These are phyloP conservation scores for Coptodon rendalli DNA, from an alignment of 2,113 vertebrate species.

Conservation along the genomic window DNA sequence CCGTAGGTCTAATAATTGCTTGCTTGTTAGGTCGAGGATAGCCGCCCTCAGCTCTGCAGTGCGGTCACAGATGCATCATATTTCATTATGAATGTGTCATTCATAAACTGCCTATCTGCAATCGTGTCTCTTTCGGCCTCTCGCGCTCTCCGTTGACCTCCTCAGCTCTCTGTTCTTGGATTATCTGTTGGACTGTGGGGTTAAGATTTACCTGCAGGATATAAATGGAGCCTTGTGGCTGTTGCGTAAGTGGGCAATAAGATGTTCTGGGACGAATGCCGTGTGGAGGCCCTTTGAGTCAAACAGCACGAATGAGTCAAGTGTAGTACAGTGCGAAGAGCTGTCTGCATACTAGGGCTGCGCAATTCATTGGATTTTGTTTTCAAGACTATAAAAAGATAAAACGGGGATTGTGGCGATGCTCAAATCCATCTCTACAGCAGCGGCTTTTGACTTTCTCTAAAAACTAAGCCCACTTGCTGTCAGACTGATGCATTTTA, in stretches of 20 bases:
- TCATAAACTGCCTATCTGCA: conserved; percentile 4
- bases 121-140: neutral
- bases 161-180: conserved; percentile 23
- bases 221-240: conserved; percentile 55
- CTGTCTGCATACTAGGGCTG: neutral
- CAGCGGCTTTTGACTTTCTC: neutral
- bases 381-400: neutral
- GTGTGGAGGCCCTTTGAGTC: neutral
- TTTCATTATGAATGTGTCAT: conserved; percentile 44
- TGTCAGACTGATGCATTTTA: neutral
- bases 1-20: neutral
- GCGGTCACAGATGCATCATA: neutral
- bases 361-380: neutral
- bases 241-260: conserved; percentile 52
- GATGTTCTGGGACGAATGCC: conserved; percentile 45
- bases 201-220: conserved; percentile 57
- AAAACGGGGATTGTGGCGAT: neutral
- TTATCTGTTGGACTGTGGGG: conserved; percentile 43
- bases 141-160: neutral
- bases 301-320: neutral
- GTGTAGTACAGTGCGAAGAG: neutral
- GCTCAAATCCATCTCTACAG: neutral
- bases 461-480: neutral
- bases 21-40: neutral
- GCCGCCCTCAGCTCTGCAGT: neutral